Percentiles rank a stretch among this genome's conserved stretches.
Evolutionary conservation across 2,888 invertebrate genomes (phyloP).

Genomic region (Polymixis flavicincta): DNA sequence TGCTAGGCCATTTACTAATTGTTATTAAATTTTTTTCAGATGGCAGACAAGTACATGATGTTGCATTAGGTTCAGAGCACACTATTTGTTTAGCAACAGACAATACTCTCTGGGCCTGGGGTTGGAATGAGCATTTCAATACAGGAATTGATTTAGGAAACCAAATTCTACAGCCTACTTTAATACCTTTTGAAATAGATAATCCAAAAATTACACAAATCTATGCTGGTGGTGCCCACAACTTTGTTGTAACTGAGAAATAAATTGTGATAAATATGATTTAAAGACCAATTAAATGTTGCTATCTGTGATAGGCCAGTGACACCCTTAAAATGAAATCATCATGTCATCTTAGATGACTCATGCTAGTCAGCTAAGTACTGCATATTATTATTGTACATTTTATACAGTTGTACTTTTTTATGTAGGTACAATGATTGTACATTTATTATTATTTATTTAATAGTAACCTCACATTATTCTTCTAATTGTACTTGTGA

Average conservation of each 20-base stretch:
- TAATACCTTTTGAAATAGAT: constrained; percentile 74
- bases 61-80: constrained; percentile 95
- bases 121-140: constrained; percentile 97
- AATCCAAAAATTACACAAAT: constrained; percentile 75
- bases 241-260: constrained; percentile 80
- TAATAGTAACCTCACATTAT: too few species aligned
- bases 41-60: constrained; percentile 87
- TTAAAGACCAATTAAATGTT: constrained; percentile 12
- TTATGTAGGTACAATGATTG: constrained; percentile 1
- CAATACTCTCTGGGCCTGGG: constrained; percentile 94
- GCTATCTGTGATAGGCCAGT: constrained; percentile 32
- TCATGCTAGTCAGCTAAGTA: constrained; percentile 41
- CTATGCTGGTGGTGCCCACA: constrained; percentile 87
- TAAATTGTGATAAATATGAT: constrained; percentile 22
- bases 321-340: constrained; percentile 9
- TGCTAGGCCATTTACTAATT: too few species aligned
- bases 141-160: constrained; percentile 91
- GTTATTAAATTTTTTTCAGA: too few species aligned
- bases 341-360: constrained; percentile 19
- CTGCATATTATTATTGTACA: constrained; percentile 4
- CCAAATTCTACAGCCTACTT: constrained; percentile 78
- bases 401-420: background rate
- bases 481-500: background rate
- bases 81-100: constrained; percentile 92
- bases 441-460: too few species aligned